Percentiles rank a stretch among this genome's conserved stretches.
Conservation (phyloP, 1,140 invertebrate species). For the Heterodera schachtii region DNA sequence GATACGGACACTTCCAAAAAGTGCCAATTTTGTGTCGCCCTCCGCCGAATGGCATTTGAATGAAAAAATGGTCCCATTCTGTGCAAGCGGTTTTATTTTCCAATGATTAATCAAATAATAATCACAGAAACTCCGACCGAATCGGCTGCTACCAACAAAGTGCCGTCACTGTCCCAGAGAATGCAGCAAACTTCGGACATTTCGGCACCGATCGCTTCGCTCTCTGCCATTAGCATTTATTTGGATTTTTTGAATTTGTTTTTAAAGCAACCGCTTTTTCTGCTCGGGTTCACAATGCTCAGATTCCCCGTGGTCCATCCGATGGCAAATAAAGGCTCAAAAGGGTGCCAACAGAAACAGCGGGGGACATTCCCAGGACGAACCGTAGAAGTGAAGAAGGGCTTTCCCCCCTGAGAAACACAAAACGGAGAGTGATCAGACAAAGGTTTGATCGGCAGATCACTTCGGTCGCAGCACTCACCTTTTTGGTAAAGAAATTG, state of each 20-base stretch:
- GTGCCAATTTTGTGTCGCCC: background rate
- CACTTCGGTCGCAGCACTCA: constrained; percentile 66
- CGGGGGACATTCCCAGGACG: constrained; percentile 74
- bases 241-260: constrained; percentile 54
- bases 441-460: background rate
- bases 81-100: background rate
- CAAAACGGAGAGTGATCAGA: background rate
- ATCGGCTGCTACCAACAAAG: constrained; percentile 35
- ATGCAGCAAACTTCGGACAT: constrained; percentile 35
- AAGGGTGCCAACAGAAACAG: constrained; percentile 84
- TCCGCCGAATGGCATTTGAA: constrained; percentile 25
- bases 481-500: constrained; percentile 83
- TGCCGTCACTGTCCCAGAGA: constrained; percentile 36
- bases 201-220: constrained; percentile 18
- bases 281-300: constrained; percentile 75
- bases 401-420: constrained; percentile 72
- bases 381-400: constrained; percentile 76
- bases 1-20: constrained; percentile 15
- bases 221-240: constrained; percentile 73
- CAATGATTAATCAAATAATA: constrained; percentile 20
- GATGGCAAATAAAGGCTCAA: constrained; percentile 77
- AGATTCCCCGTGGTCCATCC: constrained; percentile 90
- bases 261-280: constrained; percentile 74
- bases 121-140: constrained; percentile 53
- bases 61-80: constrained; percentile 19